Evolutionary conservation across 1,140 invertebrate species (phyloP).

Genomic region (Rhagoletis zephyria): DNA sequence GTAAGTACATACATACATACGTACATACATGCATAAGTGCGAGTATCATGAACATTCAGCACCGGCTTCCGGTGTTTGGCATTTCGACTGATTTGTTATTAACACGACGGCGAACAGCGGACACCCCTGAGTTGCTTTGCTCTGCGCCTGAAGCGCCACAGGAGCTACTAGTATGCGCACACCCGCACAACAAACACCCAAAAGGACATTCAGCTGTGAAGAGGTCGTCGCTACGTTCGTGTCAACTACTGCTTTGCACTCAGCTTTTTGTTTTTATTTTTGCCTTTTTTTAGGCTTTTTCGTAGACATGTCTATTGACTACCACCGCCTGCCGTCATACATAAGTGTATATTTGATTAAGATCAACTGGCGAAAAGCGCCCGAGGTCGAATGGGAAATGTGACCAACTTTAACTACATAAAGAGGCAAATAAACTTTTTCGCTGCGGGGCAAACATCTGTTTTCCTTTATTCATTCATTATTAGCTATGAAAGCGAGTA

Average conservation of each 20-base stretch:
- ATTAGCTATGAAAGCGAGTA: background rate
- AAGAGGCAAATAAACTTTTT: conserved; percentile 46
- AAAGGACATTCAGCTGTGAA: background rate
- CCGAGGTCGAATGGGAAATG: conserved; percentile 9
- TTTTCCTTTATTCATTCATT: conserved; percentile 51
- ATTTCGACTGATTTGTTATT: conserved; percentile 23
- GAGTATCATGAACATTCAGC: background rate
- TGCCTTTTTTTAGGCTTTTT: background rate
- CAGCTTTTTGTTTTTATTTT: background rate
- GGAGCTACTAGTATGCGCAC: background rate
- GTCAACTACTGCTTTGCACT: background rate
- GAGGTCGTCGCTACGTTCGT: background rate
- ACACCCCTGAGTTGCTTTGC: background rate
- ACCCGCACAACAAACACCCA: background rate
- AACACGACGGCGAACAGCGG: background rate
- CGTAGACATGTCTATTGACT: background rate
- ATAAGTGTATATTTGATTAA: conserved; percentile 32
- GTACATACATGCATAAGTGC: background rate
- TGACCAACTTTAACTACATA: background rate
- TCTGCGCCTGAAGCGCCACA: background rate
- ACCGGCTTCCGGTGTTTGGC: conserved; percentile 12
- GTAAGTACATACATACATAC: background rate
- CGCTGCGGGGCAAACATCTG: conserved; percentile 64
- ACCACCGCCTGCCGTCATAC: conserved; percentile 5
- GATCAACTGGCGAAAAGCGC: conserved; percentile 41